These are phyloP conservation scores for Lophochroa leadbeateri DNA, from an alignment of 2,113 vertebrate species.

Conservation along the genomic window DNA sequence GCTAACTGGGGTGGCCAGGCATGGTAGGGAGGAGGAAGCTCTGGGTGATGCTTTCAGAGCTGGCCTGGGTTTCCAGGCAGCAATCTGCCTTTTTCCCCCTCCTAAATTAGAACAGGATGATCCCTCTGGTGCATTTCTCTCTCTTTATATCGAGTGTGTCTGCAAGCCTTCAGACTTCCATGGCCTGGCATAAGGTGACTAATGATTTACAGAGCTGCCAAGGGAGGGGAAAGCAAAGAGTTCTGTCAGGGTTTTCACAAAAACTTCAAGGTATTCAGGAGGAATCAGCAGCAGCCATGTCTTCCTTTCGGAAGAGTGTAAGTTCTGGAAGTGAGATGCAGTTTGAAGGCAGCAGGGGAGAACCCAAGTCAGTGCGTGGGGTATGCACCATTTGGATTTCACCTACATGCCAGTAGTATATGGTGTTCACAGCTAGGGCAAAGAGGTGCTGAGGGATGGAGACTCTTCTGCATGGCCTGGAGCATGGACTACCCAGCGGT, in stretches of 20 bases:
- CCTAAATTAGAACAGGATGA: not conserved
- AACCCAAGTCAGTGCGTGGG: not conserved
- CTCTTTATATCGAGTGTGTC: not conserved
- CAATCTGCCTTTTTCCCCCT: not conserved
- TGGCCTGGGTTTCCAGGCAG: not conserved
- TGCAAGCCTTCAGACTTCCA: not conserved
- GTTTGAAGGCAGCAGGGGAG: not conserved
- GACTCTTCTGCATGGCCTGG: not conserved
- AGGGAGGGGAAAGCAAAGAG: not conserved
- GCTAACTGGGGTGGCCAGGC: not conserved
- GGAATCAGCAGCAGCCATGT: not conserved
- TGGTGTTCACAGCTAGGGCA: not conserved
- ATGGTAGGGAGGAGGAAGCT: not conserved
- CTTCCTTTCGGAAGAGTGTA: not conserved
- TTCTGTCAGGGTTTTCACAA: not conserved
- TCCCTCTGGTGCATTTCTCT: not conserved
- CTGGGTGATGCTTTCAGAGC: not conserved
- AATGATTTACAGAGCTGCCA: not conserved
- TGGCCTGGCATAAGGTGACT: not conserved
- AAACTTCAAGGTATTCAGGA: not conserved
- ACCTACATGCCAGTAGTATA: accelerated
- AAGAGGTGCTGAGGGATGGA: not conserved
- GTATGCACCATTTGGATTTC: not conserved
- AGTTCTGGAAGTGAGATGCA: not conserved
- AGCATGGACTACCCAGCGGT: not conserved